phyloP scores from a whole-genome alignment of 2,888 invertebrate genomes.

The Erebia epiphron region DNA sequence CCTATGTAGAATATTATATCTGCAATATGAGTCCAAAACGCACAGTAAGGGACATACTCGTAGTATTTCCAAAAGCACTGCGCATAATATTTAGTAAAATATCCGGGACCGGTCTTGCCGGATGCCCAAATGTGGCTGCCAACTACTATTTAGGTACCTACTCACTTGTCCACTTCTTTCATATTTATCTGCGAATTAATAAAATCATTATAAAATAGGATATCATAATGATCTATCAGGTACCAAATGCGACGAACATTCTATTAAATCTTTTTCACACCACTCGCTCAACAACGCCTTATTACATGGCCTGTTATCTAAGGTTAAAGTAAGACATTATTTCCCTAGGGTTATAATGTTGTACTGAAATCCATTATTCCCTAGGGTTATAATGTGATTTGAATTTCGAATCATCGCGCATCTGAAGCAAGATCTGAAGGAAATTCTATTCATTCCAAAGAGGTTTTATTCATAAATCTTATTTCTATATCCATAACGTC shows the following conservation, averaged over 20 bases:
- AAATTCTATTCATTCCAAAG: too few species aligned
- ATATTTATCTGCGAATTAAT: neutral
- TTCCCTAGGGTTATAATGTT: too few species aligned
- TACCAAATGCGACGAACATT: neutral
- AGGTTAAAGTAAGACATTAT: too few species aligned
- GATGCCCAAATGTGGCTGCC: constrained; percentile 15
- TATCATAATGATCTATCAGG: neutral
- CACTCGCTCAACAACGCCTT: too few species aligned
- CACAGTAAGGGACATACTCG: constrained; percentile 3
- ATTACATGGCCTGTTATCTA: too few species aligned
- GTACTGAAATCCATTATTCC: too few species aligned
- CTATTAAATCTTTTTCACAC: neutral
- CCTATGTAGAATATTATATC: neutral
- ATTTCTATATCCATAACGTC: too few species aligned
- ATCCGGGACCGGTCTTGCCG: neutral
- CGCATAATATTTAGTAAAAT: constrained; percentile 25
- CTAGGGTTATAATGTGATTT: too few species aligned
- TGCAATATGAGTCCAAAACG: neutral
- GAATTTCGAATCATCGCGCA: too few species aligned
- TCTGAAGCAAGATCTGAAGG: too few species aligned
- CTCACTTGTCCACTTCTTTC: too few species aligned
- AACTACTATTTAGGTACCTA: neutral
- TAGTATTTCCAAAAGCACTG: constrained; percentile 3
- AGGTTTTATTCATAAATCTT: too few species aligned
- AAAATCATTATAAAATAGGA: neutral